Percentiles rank a stretch among this genome's conserved stretches.
Conservation (phyloP, 2,113 vertebrate genomes). For the Verasper variegatus region DNA sequence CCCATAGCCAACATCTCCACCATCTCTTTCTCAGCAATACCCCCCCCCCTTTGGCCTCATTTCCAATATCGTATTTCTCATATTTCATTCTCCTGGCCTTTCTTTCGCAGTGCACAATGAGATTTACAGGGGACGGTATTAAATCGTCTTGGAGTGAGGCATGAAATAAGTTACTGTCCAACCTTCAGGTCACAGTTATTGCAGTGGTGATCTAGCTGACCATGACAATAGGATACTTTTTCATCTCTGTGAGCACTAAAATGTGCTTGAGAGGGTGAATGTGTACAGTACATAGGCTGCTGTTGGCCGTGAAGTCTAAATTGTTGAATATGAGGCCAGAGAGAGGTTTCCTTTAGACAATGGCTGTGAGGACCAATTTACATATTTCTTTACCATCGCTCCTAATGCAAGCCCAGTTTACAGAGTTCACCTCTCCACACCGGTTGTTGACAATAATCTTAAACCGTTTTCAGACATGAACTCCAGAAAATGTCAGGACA, state of each 20-base stretch:
- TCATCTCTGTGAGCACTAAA: slow-evolving; percentile 45
- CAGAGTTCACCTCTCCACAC: not conserved
- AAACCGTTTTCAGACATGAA: too few relatives aligned
- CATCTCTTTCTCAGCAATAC: slow-evolving; percentile 23
- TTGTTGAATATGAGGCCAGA: not conserved
- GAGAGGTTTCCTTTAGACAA: not conserved
- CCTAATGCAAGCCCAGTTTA: not conserved
- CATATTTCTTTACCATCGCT: not conserved
- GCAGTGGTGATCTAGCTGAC: slow-evolving; percentile 50
- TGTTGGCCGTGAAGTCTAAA: slow-evolving; percentile 2
- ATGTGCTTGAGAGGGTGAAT: slow-evolving; percentile 13
- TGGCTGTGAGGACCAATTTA: not conserved
- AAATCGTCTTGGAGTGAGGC: slow-evolving; percentile 45
- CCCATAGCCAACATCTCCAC: slow-evolving; percentile 34
- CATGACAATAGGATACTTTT: slow-evolving; percentile 47
- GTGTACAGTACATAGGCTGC: not conserved
- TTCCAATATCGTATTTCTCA: slow-evolving; percentile 41
- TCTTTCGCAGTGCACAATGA: slow-evolving; percentile 19
- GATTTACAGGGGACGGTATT: slow-evolving; percentile 46
- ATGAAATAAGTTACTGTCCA: slow-evolving; percentile 49
- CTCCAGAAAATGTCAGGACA: too few relatives aligned
- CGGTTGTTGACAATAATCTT: not conserved
- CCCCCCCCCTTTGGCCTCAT: slow-evolving; percentile 19
- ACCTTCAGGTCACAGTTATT: slow-evolving; percentile 56
- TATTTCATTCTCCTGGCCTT: slow-evolving; percentile 31